A percentile compares a stretch with the other conserved stretches of the same genome.
These are phyloP conservation scores for Trichoplusia ni DNA, from an alignment of 1,140 invertebrate genomes.

Conservation along the genomic window DNA sequence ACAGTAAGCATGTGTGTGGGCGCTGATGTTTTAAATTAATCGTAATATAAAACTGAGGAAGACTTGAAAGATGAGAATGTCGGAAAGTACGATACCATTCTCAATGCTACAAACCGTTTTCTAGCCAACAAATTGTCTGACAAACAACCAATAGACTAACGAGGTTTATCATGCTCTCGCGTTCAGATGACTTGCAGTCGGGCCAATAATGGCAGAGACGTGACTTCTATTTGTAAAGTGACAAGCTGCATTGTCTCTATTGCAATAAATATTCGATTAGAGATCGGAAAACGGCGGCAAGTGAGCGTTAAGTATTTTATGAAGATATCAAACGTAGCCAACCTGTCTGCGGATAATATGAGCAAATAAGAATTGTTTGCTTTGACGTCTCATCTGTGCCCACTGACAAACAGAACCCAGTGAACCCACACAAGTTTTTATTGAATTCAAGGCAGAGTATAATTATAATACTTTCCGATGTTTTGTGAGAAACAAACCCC, in stretches of 20 bases:
- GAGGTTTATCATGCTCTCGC: constrained; percentile 15
- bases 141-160: constrained; percentile 10
- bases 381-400: neutral
- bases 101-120: neutral
- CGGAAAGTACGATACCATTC: neutral
- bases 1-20: constrained; percentile 1
- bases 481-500: too few species aligned
- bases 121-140: constrained; percentile 3
- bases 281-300: neutral
- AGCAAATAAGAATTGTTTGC: neutral
- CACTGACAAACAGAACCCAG: too few species aligned
- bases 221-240: constrained; percentile 21
- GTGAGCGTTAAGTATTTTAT: neutral
- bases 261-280: constrained; percentile 23
- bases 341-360: neutral
- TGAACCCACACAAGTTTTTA: neutral
- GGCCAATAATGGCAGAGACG: constrained; percentile 10
- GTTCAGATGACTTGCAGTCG: constrained; percentile 16
- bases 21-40: neutral
- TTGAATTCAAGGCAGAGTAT: too few species aligned
- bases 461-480: too few species aligned
- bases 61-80: neutral
- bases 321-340: neutral
- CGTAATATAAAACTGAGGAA: neutral
- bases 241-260: neutral